Evolutionary conservation across 2,888 invertebrate genomes (phyloP).

Genomic region (Leptopilina syphax): DNA sequence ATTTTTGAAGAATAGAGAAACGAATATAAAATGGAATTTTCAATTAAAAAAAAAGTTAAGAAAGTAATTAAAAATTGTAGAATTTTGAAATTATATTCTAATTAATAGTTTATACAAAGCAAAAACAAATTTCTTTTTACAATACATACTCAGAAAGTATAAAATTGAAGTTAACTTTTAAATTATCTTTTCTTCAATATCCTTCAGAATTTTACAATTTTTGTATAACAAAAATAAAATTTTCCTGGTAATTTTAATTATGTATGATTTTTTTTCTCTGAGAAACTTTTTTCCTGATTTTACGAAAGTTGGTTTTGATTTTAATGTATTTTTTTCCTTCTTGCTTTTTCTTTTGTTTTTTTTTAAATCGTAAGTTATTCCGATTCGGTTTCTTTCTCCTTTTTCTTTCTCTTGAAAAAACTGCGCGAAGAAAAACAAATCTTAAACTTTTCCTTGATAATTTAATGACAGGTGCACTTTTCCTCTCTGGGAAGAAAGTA

Average conservation of each 20-base stretch:
- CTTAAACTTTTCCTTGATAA: slow-evolving; percentile 27
- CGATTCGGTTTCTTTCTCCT: neutral
- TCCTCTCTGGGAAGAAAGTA: neutral
- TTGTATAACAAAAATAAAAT: neutral
- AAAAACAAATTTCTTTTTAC: too few species aligned
- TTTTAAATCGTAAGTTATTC: slow-evolving; percentile 10
- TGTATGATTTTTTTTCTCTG: too few species aligned
- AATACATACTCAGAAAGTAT: too few species aligned
- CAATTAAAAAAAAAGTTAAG: too few species aligned
- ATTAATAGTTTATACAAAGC: too few species aligned
- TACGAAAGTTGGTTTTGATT: neutral
- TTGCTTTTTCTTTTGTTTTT: neutral
- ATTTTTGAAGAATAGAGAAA: neutral
- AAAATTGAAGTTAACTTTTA: too few species aligned
- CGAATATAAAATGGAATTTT: too few species aligned
- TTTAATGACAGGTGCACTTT: slow-evolving; percentile 3
- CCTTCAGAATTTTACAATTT: neutral
- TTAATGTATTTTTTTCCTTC: neutral
- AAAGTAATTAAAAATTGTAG: too few species aligned
- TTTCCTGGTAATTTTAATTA: neutral
- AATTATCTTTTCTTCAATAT: neutral
- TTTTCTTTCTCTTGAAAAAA: neutral
- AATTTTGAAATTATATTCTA: too few species aligned
- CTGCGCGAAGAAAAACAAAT: slow-evolving; percentile 17
- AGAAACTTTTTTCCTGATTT: too few species aligned